A percentile compares a stretch with the other conserved stretches of the same genome.
These are phyloP conservation scores for Rhaphigaster nebulosa DNA, from an alignment of 2,888 invertebrate genomes.

Conservation along the genomic window DNA sequence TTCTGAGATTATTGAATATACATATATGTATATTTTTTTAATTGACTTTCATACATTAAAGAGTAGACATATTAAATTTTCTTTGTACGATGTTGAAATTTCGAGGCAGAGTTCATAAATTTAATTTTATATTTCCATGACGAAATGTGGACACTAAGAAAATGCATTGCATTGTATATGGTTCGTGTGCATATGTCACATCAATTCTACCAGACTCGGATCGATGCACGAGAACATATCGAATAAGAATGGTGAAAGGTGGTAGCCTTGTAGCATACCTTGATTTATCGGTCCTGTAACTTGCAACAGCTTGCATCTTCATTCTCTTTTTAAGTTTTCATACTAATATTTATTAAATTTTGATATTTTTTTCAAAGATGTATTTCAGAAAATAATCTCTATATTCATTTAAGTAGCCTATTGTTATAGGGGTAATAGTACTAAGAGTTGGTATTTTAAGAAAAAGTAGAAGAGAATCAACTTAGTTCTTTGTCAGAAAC, in stretches of 20 bases:
- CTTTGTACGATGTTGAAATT: too few relatives aligned
- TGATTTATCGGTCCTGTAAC: background rate
- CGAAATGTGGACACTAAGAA: background rate
- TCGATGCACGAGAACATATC: conserved; percentile 17
- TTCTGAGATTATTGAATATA: too few relatives aligned
- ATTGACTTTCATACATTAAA: too few relatives aligned
- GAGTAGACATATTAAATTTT: too few relatives aligned
- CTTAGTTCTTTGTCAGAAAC: too few relatives aligned
- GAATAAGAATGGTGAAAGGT: conserved; percentile 31
- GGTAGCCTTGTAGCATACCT: conserved; percentile 27
- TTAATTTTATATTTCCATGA: background rate
- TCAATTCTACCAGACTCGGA: background rate
- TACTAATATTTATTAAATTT: background rate
- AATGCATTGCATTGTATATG: background rate
- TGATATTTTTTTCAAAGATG: background rate
- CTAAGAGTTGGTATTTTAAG: too few relatives aligned
- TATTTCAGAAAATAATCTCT: background rate
- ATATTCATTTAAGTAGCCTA: too few relatives aligned
- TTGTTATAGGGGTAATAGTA: too few relatives aligned
- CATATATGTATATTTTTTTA: too few relatives aligned
- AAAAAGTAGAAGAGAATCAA: too few relatives aligned
- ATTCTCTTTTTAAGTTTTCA: background rate
- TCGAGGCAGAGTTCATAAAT: too few relatives aligned
- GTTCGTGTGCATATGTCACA: conserved; percentile 23
- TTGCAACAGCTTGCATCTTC: background rate